Conservation (phyloP, 2,113 vertebrate species). For the Syngnathus floridae region DNA sequence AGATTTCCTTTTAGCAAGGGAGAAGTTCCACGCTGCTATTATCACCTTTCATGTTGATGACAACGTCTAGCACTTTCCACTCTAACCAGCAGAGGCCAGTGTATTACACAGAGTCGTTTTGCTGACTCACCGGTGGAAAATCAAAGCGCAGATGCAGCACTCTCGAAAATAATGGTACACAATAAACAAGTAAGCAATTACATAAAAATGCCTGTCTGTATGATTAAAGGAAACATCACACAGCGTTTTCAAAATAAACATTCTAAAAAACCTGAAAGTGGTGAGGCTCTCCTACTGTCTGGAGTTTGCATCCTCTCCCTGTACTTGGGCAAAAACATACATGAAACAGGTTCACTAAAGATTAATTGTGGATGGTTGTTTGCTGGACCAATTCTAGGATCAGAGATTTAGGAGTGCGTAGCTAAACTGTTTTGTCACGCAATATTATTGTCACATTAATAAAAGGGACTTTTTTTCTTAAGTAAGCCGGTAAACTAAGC, state of each 20-base stretch:
- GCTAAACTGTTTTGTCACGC: too few relatives aligned
- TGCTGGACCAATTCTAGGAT: too few relatives aligned
- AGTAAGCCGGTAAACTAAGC: too few relatives aligned
- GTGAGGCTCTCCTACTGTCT: background rate
- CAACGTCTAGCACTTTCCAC: background rate
- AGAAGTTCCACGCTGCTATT: too few relatives aligned
- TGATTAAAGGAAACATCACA: background rate
- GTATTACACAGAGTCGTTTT: constrained; percentile 29
- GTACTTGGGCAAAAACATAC: too few relatives aligned
- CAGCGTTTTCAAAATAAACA: background rate
- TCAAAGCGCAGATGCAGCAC: background rate
- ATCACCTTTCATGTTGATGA: background rate
- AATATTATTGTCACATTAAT: too few relatives aligned
- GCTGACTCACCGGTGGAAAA: constrained; percentile 54
- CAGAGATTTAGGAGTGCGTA: too few relatives aligned
- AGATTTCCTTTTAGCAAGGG: too few relatives aligned
- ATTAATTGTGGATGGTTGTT: too few relatives aligned
- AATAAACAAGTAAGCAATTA: background rate
- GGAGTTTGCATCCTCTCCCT: background rate
- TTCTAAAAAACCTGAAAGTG: background rate
- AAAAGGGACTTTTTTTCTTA: too few relatives aligned
- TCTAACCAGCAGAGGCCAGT: constrained; percentile 53
- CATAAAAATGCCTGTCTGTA: background rate
- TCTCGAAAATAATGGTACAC: background rate
- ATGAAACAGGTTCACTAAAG: too few relatives aligned